Conservation (phyloP, 2,797 vertebrate genomes). For the Anas acuta region DNA sequence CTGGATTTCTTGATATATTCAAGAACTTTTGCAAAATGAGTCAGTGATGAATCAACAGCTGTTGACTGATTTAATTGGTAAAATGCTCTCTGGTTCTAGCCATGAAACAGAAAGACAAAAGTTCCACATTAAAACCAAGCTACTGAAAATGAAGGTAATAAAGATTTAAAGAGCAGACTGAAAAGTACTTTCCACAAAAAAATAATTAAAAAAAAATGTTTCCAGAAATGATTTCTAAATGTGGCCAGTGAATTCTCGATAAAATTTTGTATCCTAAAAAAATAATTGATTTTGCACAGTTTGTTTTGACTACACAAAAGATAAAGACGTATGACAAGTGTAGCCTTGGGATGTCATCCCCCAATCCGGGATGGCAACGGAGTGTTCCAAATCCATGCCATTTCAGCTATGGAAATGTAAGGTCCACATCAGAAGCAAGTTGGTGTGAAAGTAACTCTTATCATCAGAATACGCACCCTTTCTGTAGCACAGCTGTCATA, state of each 20-base stretch:
- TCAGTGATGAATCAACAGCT: slow-evolving; percentile 42
- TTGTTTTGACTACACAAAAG: not conserved
- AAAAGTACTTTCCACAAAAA: not conserved
- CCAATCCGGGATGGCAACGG: not conserved
- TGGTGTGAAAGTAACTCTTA: not conserved
- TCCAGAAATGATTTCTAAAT: not conserved
- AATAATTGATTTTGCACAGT: not conserved
- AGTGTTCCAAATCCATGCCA: rapidly evolving
- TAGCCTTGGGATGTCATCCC: too few relatives aligned
- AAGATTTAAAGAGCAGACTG: not conserved
- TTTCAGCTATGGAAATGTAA: not conserved
- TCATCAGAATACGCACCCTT: not conserved
- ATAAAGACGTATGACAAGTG: not conserved
- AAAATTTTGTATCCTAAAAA: not conserved
- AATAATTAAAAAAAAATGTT: not conserved
- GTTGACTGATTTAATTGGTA: slow-evolving; percentile 4
- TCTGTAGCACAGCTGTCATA: not conserved
- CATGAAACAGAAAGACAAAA: not conserved
- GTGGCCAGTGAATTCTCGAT: not conserved
- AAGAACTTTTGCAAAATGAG: slow-evolving; percentile 21
- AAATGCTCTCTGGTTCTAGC: not conserved
- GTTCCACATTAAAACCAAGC: not conserved
- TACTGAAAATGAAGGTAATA: not conserved
- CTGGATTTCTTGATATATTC: not conserved
- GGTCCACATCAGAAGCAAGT: not conserved